Evolutionary conservation across 2,888 invertebrate species (phyloP).

Genomic region (Lasius fuliginosus): DNA sequence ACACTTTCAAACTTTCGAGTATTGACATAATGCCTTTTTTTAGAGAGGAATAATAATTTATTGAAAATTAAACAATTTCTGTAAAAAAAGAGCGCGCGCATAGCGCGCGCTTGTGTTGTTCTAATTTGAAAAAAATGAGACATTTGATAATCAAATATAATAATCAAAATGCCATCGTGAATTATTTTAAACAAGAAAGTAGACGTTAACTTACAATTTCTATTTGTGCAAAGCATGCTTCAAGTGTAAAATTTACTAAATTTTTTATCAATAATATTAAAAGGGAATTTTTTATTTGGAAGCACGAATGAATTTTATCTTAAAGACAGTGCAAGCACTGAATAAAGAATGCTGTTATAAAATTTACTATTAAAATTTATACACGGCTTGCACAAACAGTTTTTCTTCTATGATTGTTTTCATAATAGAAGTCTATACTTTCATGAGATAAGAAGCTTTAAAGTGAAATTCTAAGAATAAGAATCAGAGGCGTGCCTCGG

Average conservation of each 20-base stretch:
- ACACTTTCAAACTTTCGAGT: no score
- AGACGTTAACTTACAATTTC: background rate
- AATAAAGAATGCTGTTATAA: background rate
- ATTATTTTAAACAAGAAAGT: background rate
- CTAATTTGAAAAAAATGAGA: background rate
- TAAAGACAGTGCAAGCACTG: background rate
- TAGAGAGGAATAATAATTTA: no score
- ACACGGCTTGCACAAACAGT: background rate
- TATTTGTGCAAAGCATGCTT: background rate
- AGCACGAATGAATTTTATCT: background rate
- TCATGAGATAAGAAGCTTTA: background rate
- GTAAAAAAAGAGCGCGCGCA: no score
- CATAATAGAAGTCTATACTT: constrained; percentile 21
- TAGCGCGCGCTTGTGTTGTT: no score
- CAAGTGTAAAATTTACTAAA: background rate
- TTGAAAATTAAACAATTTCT: no score
- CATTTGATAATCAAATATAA: background rate
- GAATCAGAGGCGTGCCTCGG: background rate
- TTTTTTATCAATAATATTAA: constrained; percentile 19
- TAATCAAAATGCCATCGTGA: background rate
- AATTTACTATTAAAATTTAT: background rate
- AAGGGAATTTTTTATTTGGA: background rate
- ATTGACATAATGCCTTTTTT: no score
- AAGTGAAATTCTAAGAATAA: constrained; percentile 21
- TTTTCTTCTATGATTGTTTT: background rate